A percentile compares a stretch with the other conserved stretches of the same genome.
phyloP scores from a whole-genome alignment of 2,797 vertebrate species.

The Strix occidentalis region DNA sequence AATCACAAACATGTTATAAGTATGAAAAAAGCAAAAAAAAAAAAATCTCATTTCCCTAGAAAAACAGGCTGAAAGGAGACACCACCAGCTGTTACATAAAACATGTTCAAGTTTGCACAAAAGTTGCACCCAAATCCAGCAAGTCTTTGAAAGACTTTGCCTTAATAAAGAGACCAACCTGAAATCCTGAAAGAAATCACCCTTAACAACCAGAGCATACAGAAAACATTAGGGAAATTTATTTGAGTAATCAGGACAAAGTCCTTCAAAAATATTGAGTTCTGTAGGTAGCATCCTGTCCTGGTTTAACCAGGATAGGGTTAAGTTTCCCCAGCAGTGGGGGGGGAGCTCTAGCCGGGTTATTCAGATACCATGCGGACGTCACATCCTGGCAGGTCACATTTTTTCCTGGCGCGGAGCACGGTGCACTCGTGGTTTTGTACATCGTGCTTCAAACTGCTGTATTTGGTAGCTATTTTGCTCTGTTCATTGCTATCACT shows the following conservation, averaged over 20 bases:
- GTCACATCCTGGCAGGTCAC: too few species aligned
- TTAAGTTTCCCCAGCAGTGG: too few species aligned
- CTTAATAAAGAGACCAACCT: background rate
- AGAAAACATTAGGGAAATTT: background rate
- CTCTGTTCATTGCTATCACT: too few species aligned
- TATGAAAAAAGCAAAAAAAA: background rate
- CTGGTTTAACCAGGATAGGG: too few species aligned
- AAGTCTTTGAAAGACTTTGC: background rate
- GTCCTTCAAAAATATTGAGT: background rate
- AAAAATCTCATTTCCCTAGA: background rate
- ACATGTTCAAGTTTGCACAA: background rate
- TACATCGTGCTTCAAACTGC: too few species aligned
- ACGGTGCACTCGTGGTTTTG: too few species aligned
- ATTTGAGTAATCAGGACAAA: background rate
- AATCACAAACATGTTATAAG: background rate
- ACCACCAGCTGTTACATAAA: background rate
- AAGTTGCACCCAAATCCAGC: background rate
- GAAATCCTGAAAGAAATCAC: background rate
- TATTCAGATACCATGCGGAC: too few species aligned
- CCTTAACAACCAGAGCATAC: background rate
- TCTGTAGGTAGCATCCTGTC: background rate
- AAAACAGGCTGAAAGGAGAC: background rate
- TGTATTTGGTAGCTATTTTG: too few species aligned
- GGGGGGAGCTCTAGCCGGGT: too few species aligned
- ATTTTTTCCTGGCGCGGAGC: too few species aligned